Percentiles rank a stretch among this genome's conserved stretches.
Evolutionary conservation across 2,888 invertebrate species (phyloP).

Genomic region (Cheilosia scutellata): DNA sequence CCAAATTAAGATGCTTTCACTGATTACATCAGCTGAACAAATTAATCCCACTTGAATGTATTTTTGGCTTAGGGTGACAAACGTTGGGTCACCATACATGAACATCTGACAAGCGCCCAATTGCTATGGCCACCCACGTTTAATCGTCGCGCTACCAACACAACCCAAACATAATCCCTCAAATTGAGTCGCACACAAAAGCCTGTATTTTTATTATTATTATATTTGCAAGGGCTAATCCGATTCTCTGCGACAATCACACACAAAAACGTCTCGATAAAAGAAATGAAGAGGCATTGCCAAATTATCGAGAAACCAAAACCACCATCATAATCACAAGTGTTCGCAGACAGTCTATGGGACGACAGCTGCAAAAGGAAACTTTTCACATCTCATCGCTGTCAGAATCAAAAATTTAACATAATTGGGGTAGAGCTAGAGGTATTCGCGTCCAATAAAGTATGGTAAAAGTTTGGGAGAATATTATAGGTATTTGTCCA

Average conservation of each 20-base stretch:
- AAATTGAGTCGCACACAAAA: slow-evolving; percentile 48
- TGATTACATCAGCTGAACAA: slow-evolving; percentile 65
- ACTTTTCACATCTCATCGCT: slow-evolving; percentile 16
- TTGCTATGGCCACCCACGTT: slow-evolving; percentile 7
- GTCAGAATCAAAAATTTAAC: slow-evolving; percentile 27
- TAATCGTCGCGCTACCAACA: slow-evolving; percentile 3
- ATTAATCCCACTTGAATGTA: slow-evolving; percentile 63
- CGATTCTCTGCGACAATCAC: slow-evolving; percentile 50
- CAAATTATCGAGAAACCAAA: slow-evolving; percentile 46
- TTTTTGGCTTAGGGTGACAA: slow-evolving; percentile 40
- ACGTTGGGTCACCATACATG: slow-evolving; percentile 40
- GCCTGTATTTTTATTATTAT: slow-evolving; percentile 45
- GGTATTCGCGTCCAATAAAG: slow-evolving; percentile 3
- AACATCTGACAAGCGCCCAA: slow-evolving; percentile 8
- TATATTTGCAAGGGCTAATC: slow-evolving; percentile 57
- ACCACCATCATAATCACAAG: slow-evolving; percentile 4
- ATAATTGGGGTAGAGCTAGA: slow-evolving; percentile 1
- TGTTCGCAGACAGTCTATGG: slow-evolving; percentile 3
- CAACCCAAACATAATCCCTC: slow-evolving; percentile 49
- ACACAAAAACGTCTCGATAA: slow-evolving; percentile 33
- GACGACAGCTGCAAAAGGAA: slow-evolving; percentile 31
- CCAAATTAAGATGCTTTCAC: slow-evolving; percentile 62
- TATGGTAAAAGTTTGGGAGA: slow-evolving; percentile 13
- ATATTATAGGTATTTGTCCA: not conserved
- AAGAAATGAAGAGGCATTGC: slow-evolving; percentile 20